phyloP scores from a whole-genome alignment of 2,888 invertebrate genomes.

The Diplazon laetatorius region DNA sequence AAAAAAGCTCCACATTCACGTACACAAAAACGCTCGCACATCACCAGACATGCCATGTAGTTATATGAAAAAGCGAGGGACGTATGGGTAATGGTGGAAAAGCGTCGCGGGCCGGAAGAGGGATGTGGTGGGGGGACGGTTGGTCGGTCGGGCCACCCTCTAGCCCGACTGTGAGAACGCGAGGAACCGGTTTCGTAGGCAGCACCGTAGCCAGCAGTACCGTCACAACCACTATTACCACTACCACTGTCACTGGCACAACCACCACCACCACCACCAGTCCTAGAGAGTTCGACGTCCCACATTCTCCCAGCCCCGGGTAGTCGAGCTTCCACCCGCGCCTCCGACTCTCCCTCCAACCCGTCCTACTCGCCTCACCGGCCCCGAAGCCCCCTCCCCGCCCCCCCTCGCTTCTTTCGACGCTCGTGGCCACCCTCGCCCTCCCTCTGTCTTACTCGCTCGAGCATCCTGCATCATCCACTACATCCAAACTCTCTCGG shows the following conservation, averaged over 20 bases:
- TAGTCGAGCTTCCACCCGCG: conserved; percentile 44
- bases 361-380: no score
- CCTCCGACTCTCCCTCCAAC: conserved; percentile 34
- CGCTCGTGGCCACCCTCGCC: conserved; percentile 25
- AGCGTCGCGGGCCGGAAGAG: conserved; percentile 46
- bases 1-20: no score
- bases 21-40: background rate
- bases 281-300: conserved; percentile 77
- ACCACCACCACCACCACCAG: conserved; percentile 50
- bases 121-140: conserved; percentile 21
- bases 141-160: conserved; percentile 45
- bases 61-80: conserved; percentile 22
- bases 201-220: conserved; percentile 16
- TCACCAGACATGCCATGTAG: background rate
- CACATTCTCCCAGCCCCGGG: conserved; percentile 73
- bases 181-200: conserved; percentile 45
- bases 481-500: conserved; percentile 19
- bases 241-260: no score
- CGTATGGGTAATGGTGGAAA: conserved; percentile 33
- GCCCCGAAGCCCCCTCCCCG: background rate
- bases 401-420: conserved; percentile 9
- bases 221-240: no score
- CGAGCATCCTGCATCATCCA: conserved; percentile 22
- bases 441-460: conserved; percentile 41
- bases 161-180: conserved; percentile 29